phyloP scores from a whole-genome alignment of 2,888 invertebrate genomes.

The Amiota mariae region DNA sequence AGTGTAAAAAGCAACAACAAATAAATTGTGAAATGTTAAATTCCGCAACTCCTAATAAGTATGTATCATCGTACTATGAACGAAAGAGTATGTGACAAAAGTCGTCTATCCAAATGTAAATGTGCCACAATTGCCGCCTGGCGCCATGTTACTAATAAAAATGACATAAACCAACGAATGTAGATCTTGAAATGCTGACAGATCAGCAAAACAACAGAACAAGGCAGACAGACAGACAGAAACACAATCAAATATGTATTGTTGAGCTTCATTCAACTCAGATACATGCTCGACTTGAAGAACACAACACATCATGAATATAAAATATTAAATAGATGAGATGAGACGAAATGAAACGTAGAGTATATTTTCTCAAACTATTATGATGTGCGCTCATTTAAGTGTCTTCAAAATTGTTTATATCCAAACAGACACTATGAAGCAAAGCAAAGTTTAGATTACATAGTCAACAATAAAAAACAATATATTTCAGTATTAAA shows the following conservation, averaged over 20 bases:
- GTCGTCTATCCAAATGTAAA: background rate
- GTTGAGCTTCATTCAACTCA: background rate
- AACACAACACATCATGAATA: no score
- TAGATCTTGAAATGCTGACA: background rate
- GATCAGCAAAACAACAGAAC: constrained; percentile 1
- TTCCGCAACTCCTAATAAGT: constrained; percentile 17
- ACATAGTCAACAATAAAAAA: background rate
- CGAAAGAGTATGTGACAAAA: constrained; percentile 5
- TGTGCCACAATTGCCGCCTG: constrained; percentile 11
- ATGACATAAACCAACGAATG: constrained; percentile 15
- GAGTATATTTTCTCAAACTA: no score
- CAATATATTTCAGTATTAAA: constrained; percentile 10
- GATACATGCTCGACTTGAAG: no score
- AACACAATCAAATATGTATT: background rate
- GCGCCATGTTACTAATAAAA: constrained; percentile 25
- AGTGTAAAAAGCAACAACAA: background rate
- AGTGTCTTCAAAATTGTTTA: constrained; percentile 13
- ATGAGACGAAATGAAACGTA: no score
- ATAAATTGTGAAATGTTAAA: background rate
- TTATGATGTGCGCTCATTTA: background rate
- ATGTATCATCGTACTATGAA: no score
- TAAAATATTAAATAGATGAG: no score
- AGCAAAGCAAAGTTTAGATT: constrained; percentile 7
- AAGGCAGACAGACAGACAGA: background rate
- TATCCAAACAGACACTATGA: background rate